These are phyloP conservation scores for Phalacrocorax aristotelis DNA, from an alignment of 2,113 vertebrate species.

Conservation along the genomic window DNA sequence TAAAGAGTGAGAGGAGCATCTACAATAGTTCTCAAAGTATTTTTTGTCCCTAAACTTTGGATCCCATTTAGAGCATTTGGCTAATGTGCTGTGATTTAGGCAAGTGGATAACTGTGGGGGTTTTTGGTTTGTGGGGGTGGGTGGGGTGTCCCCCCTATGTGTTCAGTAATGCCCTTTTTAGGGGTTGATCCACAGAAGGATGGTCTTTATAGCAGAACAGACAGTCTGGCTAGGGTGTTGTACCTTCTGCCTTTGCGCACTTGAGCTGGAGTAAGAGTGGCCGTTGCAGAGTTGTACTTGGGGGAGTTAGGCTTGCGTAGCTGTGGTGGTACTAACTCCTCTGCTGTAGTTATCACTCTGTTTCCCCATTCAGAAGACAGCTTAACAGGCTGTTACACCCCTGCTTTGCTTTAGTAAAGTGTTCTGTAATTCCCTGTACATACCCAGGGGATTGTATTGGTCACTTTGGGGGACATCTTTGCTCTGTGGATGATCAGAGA, in stretches of 20 bases:
- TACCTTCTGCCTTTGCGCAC: not conserved
- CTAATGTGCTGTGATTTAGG: not conserved
- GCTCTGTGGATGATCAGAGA: not conserved
- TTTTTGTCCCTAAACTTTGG: not conserved
- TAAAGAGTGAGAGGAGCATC: not conserved
- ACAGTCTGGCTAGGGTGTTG: rapidly evolving
- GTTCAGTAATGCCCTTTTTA: not conserved
- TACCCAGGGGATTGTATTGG: rapidly evolving
- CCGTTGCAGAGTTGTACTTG: not conserved
- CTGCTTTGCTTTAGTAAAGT: not conserved
- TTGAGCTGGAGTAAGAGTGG: not conserved
- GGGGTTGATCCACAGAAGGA: not conserved
- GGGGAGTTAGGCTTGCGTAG: not conserved
- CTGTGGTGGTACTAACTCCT: not conserved
- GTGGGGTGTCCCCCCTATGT: rapidly evolving
- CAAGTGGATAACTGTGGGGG: rapidly evolving
- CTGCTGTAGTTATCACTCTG: not conserved
- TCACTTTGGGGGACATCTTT: not conserved
- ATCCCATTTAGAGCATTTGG: not conserved
- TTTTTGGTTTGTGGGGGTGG: not conserved
- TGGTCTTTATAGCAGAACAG: not conserved
- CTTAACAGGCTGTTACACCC: not conserved
- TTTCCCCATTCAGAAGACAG: rapidly evolving
- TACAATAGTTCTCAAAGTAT: not conserved
- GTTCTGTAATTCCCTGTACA: not conserved